Evolutionary conservation across 2,797 vertebrate genomes (phyloP).

Genomic region (Tachyglossus aculeatus): DNA sequence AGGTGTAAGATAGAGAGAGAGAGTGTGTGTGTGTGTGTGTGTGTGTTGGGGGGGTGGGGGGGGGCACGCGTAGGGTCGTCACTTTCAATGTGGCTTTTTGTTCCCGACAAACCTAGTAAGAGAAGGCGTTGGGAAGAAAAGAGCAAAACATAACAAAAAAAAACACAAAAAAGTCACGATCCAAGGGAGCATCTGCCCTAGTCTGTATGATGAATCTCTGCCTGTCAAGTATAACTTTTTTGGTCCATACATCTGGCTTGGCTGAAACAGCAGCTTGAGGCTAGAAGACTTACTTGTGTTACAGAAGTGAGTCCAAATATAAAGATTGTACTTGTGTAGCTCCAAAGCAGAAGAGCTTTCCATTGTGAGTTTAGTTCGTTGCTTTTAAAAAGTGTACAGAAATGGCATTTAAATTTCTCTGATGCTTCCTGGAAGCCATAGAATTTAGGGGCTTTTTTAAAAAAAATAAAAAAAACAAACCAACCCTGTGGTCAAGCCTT

Average conservation of each 20-base stretch:
- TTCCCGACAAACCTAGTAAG: no score
- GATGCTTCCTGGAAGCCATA: constrained; percentile 76
- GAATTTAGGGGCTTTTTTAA: constrained; percentile 72
- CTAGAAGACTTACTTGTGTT: background rate
- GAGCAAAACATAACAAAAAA: background rate
- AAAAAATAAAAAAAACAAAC: constrained; percentile 55
- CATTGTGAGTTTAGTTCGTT: constrained; percentile 43
- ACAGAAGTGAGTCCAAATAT: constrained; percentile 31
- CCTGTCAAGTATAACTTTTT: background rate
- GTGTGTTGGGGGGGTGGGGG: background rate
- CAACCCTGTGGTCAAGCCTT: background rate
- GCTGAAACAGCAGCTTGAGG: background rate
- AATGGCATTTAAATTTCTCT: constrained; percentile 64
- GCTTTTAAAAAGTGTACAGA: constrained; percentile 70
- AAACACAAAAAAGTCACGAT: background rate
- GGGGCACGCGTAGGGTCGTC: background rate
- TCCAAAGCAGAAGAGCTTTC: constrained; percentile 10
- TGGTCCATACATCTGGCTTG: background rate
- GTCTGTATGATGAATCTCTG: background rate
- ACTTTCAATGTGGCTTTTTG: background rate
- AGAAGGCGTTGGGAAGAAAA: background rate
- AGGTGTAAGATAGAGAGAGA: constrained; percentile 15
- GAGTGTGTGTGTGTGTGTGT: background rate
- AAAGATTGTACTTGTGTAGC: constrained; percentile 6
- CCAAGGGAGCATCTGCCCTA: fast-evolving